Conservation (phyloP, 92 coral and sea anemone species). For the Phenganax subtilis region DNA sequence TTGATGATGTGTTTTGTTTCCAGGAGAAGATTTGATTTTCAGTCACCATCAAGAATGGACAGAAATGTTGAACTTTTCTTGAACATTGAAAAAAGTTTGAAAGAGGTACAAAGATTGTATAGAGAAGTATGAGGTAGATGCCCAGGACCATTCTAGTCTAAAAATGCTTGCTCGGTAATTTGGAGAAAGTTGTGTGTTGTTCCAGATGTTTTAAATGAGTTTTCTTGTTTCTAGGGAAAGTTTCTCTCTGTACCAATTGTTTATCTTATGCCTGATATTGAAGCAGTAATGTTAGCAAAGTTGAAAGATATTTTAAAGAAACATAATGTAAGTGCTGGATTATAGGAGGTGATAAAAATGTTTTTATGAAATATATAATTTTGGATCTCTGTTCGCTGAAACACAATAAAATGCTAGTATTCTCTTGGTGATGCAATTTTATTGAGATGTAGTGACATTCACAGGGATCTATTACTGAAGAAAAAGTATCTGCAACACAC, state of each 20-base stretch:
- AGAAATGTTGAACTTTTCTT: conserved; percentile 93
- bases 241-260: conserved; percentile 68
- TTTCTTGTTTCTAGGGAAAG: conserved; percentile 48
- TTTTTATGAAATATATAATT: neutral
- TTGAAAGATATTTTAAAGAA: conserved; percentile 84
- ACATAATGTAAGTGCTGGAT: conserved; percentile 66
- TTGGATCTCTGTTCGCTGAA: too few species aligned
- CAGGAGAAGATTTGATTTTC: conserved; percentile 96
- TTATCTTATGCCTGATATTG: conserved; percentile 69
- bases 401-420: neutral
- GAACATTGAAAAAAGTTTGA: conserved; percentile 82
- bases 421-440: neutral
- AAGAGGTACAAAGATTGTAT: conserved; percentile 61
- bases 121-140: too few species aligned
- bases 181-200: neutral
- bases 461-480: conserved; percentile 77
- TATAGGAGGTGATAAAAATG: neutral
- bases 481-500: conserved; percentile 72
- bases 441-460: neutral
- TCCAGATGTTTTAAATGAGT: neutral
- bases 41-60: conserved; percentile 97
- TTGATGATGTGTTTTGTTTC: neutral
- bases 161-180: neutral
- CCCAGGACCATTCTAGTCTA: too few species aligned
- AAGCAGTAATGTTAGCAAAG: conserved; percentile 60